Evolutionary conservation across 2,888 invertebrate genomes (phyloP).

Genomic region (Athripsodes cinereus): DNA sequence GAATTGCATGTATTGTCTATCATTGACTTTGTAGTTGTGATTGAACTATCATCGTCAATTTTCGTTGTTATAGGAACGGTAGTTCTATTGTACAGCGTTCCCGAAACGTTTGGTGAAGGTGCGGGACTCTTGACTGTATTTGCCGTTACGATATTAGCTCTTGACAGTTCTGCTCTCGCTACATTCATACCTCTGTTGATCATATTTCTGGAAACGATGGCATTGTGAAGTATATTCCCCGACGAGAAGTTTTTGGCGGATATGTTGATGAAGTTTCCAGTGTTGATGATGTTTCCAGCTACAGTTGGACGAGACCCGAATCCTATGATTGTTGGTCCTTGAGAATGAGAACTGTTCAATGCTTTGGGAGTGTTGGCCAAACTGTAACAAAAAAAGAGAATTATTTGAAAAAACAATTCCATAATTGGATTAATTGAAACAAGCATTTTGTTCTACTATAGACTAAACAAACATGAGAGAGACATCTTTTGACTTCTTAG

Average conservation of each 20-base stretch:
- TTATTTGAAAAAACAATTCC: no score
- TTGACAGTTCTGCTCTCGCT: constrained; percentile 19
- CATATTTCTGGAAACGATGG: constrained; percentile 47
- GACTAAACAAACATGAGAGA: no score
- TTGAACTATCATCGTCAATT: constrained; percentile 39
- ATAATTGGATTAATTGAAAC: no score
- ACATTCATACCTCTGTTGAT: constrained; percentile 35
- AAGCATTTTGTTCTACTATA: no score
- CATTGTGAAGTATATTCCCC: constrained; percentile 48
- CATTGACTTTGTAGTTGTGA: constrained; percentile 48
- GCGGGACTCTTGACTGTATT: constrained; percentile 32
- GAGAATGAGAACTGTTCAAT: constrained; percentile 47
- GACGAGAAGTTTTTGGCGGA: constrained; percentile 47
- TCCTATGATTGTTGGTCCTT: constrained; percentile 47
- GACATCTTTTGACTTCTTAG: no score
- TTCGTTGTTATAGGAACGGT: constrained; percentile 15
- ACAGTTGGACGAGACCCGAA: constrained; percentile 43
- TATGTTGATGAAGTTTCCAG: constrained; percentile 45
- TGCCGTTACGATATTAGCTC: constrained; percentile 9
- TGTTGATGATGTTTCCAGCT: constrained; percentile 38
- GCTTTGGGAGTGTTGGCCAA: constrained; percentile 45
- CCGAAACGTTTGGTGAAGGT: constrained; percentile 39
- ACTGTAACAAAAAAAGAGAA: constrained; percentile 30
- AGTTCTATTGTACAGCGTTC: constrained; percentile 33
- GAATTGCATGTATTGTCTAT: constrained; percentile 49